These are phyloP conservation scores for Tetrapedia diversipes DNA, from an alignment of 2,888 invertebrate genomes.

Conservation along the genomic window DNA sequence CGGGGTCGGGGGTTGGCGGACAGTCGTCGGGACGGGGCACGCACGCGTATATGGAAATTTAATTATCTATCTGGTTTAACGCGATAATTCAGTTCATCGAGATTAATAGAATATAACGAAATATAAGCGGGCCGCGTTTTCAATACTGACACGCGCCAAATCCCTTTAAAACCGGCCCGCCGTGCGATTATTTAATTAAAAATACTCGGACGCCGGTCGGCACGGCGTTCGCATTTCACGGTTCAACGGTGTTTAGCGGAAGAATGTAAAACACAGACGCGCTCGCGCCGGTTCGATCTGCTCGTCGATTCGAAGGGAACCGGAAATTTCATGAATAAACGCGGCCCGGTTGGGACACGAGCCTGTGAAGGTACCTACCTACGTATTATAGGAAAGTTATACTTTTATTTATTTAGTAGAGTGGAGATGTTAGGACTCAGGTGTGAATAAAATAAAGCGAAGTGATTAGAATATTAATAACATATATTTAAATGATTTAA, in stretches of 20 bases:
- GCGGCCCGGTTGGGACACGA: not conserved
- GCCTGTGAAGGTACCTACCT: too few species aligned
- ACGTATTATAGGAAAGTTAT: too few species aligned
- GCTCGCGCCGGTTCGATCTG: constrained; percentile 20
- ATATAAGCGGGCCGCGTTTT: constrained; percentile 54
- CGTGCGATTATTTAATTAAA: constrained; percentile 68
- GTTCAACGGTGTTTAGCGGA: constrained; percentile 48
- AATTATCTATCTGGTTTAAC: constrained; percentile 67
- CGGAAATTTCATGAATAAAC: constrained; percentile 9
- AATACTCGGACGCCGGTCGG: constrained; percentile 40
- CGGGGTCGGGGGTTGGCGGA: constrained; percentile 23
- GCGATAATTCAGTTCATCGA: constrained; percentile 62
- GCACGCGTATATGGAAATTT: constrained; percentile 61
- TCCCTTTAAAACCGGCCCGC: constrained; percentile 60
- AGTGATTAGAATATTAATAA: too few species aligned
- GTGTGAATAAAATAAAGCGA: too few species aligned
- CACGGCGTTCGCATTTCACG: constrained; percentile 53
- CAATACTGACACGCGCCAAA: constrained; percentile 62
- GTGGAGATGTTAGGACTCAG: too few species aligned
- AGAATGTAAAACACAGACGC: constrained; percentile 58
- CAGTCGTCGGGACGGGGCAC: constrained; percentile 1
- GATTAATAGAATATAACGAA: constrained; percentile 66
- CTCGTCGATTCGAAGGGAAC: constrained; percentile 31
- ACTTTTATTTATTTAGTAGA: too few species aligned
- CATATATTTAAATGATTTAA: too few species aligned